These are phyloP conservation scores for Entomobrya proxima DNA, from an alignment of 2,888 invertebrate species.

Conservation along the genomic window DNA sequence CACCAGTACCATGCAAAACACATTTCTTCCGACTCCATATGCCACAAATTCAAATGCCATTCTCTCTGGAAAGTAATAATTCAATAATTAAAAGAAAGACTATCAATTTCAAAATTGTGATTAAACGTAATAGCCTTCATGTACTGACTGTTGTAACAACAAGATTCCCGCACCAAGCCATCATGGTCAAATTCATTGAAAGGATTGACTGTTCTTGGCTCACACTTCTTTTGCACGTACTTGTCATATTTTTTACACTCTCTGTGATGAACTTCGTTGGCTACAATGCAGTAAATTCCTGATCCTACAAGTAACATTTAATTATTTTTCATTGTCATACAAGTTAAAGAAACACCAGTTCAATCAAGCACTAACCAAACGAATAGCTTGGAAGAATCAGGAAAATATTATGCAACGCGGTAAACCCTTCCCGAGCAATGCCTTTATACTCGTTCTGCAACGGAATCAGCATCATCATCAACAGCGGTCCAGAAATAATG, in stretches of 20 bases:
- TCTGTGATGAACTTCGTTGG: slow-evolving; percentile 22
- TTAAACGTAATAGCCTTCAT: too few species aligned
- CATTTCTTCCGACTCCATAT: slow-evolving; percentile 59
- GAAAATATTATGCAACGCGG: slow-evolving; percentile 26
- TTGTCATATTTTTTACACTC: slow-evolving; percentile 25
- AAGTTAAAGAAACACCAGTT: background rate
- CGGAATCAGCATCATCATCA: slow-evolving; percentile 47
- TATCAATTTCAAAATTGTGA: too few species aligned
- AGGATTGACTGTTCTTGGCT: background rate
- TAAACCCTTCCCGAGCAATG: background rate
- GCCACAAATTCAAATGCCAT: slow-evolving; percentile 28
- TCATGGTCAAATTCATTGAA: slow-evolving; percentile 53
- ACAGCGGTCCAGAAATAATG: slow-evolving; percentile 40
- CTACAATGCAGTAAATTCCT: slow-evolving; percentile 37
- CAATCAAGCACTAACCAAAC: slow-evolving; percentile 13
- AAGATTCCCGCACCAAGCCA: slow-evolving; percentile 6
- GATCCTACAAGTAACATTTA: slow-evolving; percentile 1
- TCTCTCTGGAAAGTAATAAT: background rate
- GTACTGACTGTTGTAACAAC: slow-evolving; percentile 30
- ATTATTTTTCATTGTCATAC: too few species aligned
- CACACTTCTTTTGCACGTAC: background rate
- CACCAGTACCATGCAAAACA: background rate
- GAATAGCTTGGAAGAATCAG: slow-evolving; percentile 57
- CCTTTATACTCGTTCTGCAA: background rate
- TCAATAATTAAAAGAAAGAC: background rate